Evolutionary conservation across 2,888 invertebrate genomes (phyloP), one percentile per base, ranked within the genome.

Genomic region (Melinaea marsaeus): DNA sequence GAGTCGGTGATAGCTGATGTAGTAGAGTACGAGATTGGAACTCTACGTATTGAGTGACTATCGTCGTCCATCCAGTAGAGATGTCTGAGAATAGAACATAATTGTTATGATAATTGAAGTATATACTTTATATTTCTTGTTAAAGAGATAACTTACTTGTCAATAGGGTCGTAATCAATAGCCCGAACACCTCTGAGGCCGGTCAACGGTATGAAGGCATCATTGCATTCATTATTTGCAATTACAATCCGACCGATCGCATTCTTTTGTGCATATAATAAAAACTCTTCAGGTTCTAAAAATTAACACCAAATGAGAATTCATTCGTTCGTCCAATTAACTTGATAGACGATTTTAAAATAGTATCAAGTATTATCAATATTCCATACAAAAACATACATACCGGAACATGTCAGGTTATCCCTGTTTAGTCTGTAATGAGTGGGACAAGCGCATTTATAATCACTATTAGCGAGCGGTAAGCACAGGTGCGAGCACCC

Each of bases 401-500:
- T 63, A 85, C 88, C 89, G 0, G 93, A 82, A 79, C 98, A 97
- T 1, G 95, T 95, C 57, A 93, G 92, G 71, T 95, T 95, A 76
- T 96, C 95, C 11, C 84, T 76, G 35, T 91, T 89, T 34, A 97
- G 89, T 2, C 88, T 92, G 79, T 95, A 97, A 85, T 98, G 98
- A 1, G 96, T 95, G 33, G 97, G 96, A 76, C 98, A 98, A 3
- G 94, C 94, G 80, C 98, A 98, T 45, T 92, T 75, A 72, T 75
- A 86, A 70, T 77, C 89, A 75, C 81, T 72, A 35, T 81, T 84
- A 0, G 96, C 95, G 63, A 94, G 79, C 2, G 95, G 94, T 60
- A 98, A 90, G 78, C 97, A 98, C 61, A 98, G 86, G 80, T 97
- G 95, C 2, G 94, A 93, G 79, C 98, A 98, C 48, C 95, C 96